These are phyloP conservation scores for Ceratosolen solmsi DNA, from an alignment of 1,140 invertebrate genomes.

Conservation along the genomic window DNA sequence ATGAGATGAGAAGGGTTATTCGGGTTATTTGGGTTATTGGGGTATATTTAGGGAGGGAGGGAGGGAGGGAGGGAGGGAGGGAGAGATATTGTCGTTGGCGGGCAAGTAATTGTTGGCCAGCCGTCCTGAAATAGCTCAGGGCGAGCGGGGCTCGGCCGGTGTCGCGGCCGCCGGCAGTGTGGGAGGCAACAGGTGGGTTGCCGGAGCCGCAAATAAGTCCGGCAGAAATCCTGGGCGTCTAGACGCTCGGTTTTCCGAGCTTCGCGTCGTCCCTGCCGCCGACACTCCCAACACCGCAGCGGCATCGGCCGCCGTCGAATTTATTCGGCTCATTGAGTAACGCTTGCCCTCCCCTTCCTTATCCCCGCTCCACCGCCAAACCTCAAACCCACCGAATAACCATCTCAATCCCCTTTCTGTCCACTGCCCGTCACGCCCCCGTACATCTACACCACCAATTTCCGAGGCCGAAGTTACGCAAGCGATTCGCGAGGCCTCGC, in stretches of 20 bases:
- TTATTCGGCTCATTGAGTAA: constrained; percentile 25
- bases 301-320: neutral
- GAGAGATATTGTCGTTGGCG: constrained; percentile 27
- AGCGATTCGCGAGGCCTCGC: neutral
- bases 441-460: neutral
- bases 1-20: neutral
- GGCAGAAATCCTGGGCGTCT: constrained; percentile 14
- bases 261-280: neutral
- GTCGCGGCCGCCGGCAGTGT: neutral
- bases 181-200: constrained; percentile 19
- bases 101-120: constrained; percentile 20
- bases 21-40: neutral
- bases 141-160: neutral
- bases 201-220: constrained; percentile 26
- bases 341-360: neutral
- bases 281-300: neutral
- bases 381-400: no score
- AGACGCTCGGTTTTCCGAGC: constrained; percentile 22
- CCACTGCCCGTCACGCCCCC: neutral
- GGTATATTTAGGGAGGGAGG: constrained; percentile 9
- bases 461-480: neutral
- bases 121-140: constrained; percentile 12
- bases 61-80: constrained; percentile 49
- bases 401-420: neutral
- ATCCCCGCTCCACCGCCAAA: neutral